phyloP scores from a whole-genome alignment of 2,797 vertebrate species.

The Rhodeus uyekii region DNA sequence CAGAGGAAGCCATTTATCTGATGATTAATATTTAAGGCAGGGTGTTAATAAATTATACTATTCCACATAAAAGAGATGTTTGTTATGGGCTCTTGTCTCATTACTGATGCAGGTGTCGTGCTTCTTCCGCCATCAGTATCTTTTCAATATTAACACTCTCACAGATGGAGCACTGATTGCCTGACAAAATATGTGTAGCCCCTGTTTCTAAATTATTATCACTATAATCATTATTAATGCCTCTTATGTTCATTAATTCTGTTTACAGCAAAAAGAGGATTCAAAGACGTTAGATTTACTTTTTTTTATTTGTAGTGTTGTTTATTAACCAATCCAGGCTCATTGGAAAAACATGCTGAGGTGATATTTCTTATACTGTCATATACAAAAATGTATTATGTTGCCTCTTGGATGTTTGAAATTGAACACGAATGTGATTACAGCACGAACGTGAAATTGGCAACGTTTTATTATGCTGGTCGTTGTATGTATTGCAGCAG shows the following conservation, averaged over 20 bases:
- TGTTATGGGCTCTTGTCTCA: constrained; percentile 74
- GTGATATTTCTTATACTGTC: neutral
- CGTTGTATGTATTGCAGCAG: no score
- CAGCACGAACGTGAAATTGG: no score
- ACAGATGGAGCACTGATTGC: constrained; percentile 78
- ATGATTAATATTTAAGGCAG: constrained; percentile 79
- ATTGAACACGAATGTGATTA: no score
- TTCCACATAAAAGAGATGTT: constrained; percentile 75
- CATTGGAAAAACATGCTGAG: neutral
- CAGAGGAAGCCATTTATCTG: constrained; percentile 74
- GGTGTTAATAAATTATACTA: constrained; percentile 80
- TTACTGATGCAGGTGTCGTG: constrained; percentile 72
- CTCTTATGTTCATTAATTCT: constrained; percentile 67
- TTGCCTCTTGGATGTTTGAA: neutral
- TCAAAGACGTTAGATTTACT: neutral
- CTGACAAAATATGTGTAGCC: constrained; percentile 75
- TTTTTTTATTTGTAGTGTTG: neutral
- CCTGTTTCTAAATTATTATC: constrained; percentile 73
- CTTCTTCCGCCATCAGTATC: constrained; percentile 73
- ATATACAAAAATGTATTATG: neutral
- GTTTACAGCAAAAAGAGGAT: constrained; percentile 62
- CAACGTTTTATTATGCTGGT: neutral
- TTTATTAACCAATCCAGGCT: neutral
- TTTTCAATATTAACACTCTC: constrained; percentile 78
- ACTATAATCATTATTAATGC: constrained; percentile 75